Percentiles rank a stretch among this genome's conserved stretches.
phyloP scores from a whole-genome alignment of 2,888 invertebrate genomes.

The Pemphredon lugubris region DNA sequence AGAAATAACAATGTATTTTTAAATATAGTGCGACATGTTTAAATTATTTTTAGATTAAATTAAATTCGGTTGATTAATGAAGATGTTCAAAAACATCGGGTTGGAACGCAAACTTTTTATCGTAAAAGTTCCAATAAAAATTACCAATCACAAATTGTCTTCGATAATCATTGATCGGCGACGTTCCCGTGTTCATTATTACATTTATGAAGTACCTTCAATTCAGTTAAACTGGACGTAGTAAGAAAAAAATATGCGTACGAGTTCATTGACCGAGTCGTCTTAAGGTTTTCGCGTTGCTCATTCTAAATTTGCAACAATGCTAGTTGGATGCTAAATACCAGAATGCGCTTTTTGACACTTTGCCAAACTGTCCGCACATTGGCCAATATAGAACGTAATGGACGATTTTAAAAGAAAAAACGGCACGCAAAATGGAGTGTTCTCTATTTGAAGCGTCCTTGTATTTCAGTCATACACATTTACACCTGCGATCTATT shows the following conservation, averaged over 20 bases:
- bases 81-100: background rate
- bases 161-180: background rate
- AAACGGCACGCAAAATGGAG: background rate
- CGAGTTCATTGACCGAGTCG: conserved; percentile 13
- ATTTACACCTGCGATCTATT: too few species aligned
- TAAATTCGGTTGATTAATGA: conserved; percentile 8
- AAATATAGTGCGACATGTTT: conserved; percentile 1
- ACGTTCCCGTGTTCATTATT: too few species aligned
- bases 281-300: conserved; percentile 1
- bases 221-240: too few species aligned
- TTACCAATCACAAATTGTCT: background rate
- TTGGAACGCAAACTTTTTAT: background rate
- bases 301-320: conserved; percentile 52
- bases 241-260: background rate
- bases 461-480: too few species aligned
- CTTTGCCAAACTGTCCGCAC: conserved; percentile 45
- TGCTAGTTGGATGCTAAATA: conserved; percentile 37
- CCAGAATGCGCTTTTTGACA: conserved; percentile 27
- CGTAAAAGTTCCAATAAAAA: background rate
- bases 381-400: conserved; percentile 7
- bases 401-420: background rate
- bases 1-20: conserved; percentile 30
- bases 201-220: too few species aligned
- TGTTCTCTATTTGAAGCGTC: background rate
- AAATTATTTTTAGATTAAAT: conserved; percentile 21